Evolutionary conservation across 1,140 invertebrate species (phyloP).

Genomic region (Rhysida immarginata): DNA sequence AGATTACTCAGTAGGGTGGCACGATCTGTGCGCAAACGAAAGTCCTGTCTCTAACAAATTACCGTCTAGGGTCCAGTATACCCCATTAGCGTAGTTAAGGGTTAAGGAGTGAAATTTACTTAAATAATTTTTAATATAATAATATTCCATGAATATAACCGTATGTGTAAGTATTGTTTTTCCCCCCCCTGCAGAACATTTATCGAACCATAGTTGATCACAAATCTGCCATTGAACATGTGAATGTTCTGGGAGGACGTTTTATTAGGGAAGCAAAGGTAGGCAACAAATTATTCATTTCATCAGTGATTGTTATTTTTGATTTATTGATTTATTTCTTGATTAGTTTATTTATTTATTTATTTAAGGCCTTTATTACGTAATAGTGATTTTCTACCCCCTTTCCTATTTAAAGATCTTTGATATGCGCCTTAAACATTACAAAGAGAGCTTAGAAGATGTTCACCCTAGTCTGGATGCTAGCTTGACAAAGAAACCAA

Average conservation of each 20-base stretch:
- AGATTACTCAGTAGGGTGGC: no score
- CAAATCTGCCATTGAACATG: conserved; percentile 81
- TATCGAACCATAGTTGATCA: conserved; percentile 78
- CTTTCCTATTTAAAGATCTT: conserved; percentile 69
- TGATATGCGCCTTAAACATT: conserved; percentile 69
- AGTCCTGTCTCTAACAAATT: no score
- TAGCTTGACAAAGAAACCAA: conserved; percentile 27
- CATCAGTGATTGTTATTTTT: background rate
- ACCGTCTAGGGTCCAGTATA: no score
- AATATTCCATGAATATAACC: no score
- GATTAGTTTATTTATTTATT: background rate
- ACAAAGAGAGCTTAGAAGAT: conserved; percentile 71
- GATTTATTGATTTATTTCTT: background rate
- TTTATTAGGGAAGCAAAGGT: conserved; percentile 97
- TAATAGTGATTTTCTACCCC: no score
- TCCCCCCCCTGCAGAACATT: conserved; percentile 48
- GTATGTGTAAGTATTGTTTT: background rate
- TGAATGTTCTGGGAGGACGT: conserved; percentile 84
- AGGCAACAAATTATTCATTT: no score
- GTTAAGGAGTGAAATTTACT: no score
- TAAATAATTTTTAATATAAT: no score
- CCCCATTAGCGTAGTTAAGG: no score
- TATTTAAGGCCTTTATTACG: no score
- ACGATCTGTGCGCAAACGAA: no score
- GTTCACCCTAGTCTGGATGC: conserved; percentile 64